Percentiles rank a stretch among this genome's conserved stretches.
Evolutionary conservation across 2,113 vertebrate genomes (phyloP).

Genomic region (Carassius carassius): DNA sequence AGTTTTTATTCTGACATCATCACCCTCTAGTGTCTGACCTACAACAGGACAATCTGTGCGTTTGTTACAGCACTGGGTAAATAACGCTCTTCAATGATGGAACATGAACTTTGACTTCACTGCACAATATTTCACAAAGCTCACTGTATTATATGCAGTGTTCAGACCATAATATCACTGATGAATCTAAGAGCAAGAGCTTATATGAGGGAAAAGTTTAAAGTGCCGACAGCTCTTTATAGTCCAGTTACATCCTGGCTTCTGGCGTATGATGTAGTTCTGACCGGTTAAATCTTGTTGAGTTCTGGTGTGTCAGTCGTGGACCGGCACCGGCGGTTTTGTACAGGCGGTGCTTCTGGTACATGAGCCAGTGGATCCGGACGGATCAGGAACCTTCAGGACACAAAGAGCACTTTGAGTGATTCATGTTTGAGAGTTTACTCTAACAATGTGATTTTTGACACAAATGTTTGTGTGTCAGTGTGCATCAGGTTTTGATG

Average conservation of each 20-base stretch:
- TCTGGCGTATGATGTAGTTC: not conserved
- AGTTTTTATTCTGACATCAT: not conserved
- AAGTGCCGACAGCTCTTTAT: not conserved
- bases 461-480: not conserved
- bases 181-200: conserved; percentile 16
- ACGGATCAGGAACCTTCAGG: conserved; percentile 89
- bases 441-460: not conserved
- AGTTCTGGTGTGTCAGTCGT: conserved; percentile 40
- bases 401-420: not conserved
- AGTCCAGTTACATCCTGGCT: not conserved
- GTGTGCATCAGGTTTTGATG: not conserved
- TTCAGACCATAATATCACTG: not conserved
- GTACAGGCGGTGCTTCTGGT: conserved; percentile 78
- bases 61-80: not conserved
- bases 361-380: conserved; percentile 91
- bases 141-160: not conserved
- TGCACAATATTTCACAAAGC: not conserved
- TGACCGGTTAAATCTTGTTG: conserved; percentile 16
- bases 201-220: not conserved
- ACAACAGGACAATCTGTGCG: conserved; percentile 9
- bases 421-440: not conserved
- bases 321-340: conserved; percentile 71
- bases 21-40: conserved; percentile 36
- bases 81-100: not conserved
- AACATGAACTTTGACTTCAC: not conserved